Evolutionary conservation across 1,140 invertebrate genomes (phyloP), one percentile per base, ranked within the genome.

Genomic region (Cyphomyrmex costatus): DNA sequence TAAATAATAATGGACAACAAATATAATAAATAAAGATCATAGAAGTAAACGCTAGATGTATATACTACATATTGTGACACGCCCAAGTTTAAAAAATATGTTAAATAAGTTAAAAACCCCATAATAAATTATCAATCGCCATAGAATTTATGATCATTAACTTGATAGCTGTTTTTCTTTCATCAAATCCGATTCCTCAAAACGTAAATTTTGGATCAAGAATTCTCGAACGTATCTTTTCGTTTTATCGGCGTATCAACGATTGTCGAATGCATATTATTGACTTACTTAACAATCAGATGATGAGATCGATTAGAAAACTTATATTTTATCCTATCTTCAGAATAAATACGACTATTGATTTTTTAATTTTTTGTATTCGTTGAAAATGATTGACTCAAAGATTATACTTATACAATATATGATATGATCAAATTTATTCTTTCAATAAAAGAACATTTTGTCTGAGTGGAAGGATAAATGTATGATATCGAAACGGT

Each of bases 401-500:
- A 51, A 19, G n/a, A 66, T 49, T 6, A 21, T 30, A 30, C 30
- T 30, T 30, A 30, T 30, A 3, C 3, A n/a, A 3, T 30, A 3
- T 30, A 3, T 30, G 19, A 65, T 65, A 30, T 1, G 16, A 30
- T 53, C 49, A 24, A 56, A 24, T 66, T 36, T 46, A 65, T 5
- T 27, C n/a, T 33, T 14, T 3, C 19, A 66, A 78, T 49, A 30
- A n/a, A n/a, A 10, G 19, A 63, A 68, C 36, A 21, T 3, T 7
- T 33, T 30, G n/a, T 21, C 19, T 16, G 24, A 5, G 1, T 21
- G 6, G 4, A 10, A 5, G 33, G 10, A 36, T 36, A 53, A 46
- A 53, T 56, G 53, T 65, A 53, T 53, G 16, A 53, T 56, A 68
- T 68, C n/a, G 21, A 78, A 65, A 78, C 61, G 74, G 5, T 27